A percentile compares a stretch with the other conserved stretches of the same genome.
Conservation (phyloP, 2,888 invertebrate species). For the Melipona bicolor region DNA sequence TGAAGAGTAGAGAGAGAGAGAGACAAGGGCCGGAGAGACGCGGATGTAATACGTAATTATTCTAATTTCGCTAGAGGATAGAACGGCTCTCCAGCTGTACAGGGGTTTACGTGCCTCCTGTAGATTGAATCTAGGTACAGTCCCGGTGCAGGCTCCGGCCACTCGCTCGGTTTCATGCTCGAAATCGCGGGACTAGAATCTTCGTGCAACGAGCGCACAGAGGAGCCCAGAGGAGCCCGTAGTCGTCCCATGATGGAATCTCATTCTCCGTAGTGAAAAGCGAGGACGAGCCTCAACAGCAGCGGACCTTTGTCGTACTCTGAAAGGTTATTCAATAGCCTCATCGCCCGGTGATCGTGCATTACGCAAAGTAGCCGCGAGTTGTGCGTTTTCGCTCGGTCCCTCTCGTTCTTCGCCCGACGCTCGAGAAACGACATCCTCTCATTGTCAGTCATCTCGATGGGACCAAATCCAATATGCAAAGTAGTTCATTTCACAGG, state of each 20-base stretch:
- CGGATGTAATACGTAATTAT: slow-evolving; percentile 68
- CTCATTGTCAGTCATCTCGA: no score
- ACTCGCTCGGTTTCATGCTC: slow-evolving; percentile 42
- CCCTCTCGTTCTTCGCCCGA: no score
- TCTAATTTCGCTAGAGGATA: slow-evolving; percentile 67
- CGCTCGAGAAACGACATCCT: neutral
- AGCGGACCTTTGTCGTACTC: slow-evolving; percentile 15
- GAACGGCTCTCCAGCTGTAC: slow-evolving; percentile 43
- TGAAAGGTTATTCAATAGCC: slow-evolving; percentile 21
- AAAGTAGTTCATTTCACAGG: no score
- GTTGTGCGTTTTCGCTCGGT: neutral
- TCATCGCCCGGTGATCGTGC: slow-evolving; percentile 23
- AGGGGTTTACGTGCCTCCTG: slow-evolving; percentile 61
- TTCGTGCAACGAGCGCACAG: slow-evolving; percentile 20
- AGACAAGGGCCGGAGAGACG: neutral
- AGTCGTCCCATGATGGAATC: slow-evolving; percentile 21
- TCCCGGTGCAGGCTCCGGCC: slow-evolving; percentile 49
- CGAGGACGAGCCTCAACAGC: neutral
- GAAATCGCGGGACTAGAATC: slow-evolving; percentile 60
- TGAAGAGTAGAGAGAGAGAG: no score
- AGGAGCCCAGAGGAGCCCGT: neutral
- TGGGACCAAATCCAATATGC: no score
- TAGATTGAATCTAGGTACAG: slow-evolving; percentile 64
- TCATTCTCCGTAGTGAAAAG: slow-evolving; percentile 19
- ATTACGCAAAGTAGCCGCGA: neutral